phyloP scores from a whole-genome alignment of 2,113 vertebrate species.

The Muntiacus reevesi region DNA sequence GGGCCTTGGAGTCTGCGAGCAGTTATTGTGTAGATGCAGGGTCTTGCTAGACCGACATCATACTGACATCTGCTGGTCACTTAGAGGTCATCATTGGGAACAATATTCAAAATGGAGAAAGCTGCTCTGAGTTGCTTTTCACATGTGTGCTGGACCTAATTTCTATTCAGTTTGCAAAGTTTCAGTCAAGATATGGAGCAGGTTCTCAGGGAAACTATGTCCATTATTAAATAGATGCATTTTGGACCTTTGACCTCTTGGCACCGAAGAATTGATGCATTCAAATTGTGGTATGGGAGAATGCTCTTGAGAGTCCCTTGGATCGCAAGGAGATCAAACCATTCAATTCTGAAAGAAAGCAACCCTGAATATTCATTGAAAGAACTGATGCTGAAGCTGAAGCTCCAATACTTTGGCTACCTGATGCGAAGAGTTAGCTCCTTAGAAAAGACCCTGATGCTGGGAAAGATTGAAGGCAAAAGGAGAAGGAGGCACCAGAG shows the following conservation, averaged over 20 bases:
- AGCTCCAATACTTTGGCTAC: not conserved
- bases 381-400: not conserved
- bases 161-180: not conserved
- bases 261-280: not conserved
- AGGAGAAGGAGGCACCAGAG: not conserved
- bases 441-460: not conserved
- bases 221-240: not conserved
- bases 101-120: not conserved
- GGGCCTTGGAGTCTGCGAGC: not conserved
- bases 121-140: not conserved
- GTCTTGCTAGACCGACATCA: slow-evolving; percentile 15
- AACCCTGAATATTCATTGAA: not conserved
- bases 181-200: not conserved
- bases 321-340: not conserved
- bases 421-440: not conserved
- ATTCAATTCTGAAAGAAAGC: not conserved
- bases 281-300: not conserved
- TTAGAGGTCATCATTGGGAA: not conserved
- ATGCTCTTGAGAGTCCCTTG: not conserved
- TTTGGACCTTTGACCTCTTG: not conserved
- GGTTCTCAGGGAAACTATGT: fast-evolving
- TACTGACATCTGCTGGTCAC: slow-evolving; percentile 78
- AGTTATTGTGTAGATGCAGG: no score
- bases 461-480: not conserved
- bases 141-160: fast-evolving